Conservation (phyloP, 1,140 invertebrate species). For the Parasteatoda tepidariorum region DNA sequence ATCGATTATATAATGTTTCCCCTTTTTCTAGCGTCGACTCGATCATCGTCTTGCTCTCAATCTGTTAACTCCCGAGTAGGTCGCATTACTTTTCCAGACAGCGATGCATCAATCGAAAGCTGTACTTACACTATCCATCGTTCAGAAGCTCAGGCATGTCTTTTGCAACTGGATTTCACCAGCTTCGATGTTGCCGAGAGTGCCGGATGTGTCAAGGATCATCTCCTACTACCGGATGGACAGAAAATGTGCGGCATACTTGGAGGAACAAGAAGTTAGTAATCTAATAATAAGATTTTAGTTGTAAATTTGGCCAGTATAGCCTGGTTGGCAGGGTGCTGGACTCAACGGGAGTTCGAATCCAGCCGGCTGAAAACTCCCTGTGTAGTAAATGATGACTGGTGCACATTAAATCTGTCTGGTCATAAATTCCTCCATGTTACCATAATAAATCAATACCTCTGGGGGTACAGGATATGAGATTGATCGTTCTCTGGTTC, state of each 20-base stretch:
- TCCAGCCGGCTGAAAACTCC: no score
- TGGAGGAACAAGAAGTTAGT: slow-evolving; percentile 35
- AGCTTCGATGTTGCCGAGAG: slow-evolving; percentile 3
- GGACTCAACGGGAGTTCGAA: no score
- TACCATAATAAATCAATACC: no score
- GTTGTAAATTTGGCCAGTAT: no score
- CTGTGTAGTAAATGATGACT: no score
- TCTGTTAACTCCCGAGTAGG: neutral
- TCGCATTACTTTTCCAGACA: neutral
- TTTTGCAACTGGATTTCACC: slow-evolving; percentile 21
- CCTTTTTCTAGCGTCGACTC: neutral
- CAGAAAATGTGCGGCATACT: slow-evolving; percentile 23
- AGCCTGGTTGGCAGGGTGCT: no score
- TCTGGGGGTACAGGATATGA: no score
- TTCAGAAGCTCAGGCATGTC: slow-evolving; percentile 7
- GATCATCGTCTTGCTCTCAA: neutral
- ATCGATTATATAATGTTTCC: no score
- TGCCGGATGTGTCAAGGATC: neutral
- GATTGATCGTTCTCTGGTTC: no score
- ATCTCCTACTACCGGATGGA: slow-evolving; percentile 29
- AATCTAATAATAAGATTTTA: no score
- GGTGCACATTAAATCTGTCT: no score
- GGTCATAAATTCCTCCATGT: no score
- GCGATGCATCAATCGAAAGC: neutral
- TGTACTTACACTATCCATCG: slow-evolving; percentile 38